A percentile compares a stretch with the other conserved stretches of the same genome.
Conservation (phyloP, 2,888 invertebrate species). For the Aphodius granarius region DNA sequence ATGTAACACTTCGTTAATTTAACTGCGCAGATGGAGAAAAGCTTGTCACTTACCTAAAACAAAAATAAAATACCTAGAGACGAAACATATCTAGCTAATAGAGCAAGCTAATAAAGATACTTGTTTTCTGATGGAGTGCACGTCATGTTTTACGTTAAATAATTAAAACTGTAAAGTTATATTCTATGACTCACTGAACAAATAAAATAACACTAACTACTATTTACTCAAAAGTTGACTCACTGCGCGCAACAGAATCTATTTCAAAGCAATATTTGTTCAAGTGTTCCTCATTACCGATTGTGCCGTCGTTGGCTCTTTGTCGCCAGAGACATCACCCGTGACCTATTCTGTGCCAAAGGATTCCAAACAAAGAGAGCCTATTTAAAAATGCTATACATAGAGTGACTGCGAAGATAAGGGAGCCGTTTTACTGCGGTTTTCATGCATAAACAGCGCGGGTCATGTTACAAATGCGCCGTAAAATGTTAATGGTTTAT, state of each 20-base stretch:
- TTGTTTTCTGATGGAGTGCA: too few species aligned
- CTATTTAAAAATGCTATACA: not conserved
- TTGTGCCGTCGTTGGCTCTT: not conserved
- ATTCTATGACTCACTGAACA: not conserved
- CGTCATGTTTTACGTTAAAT: too few species aligned
- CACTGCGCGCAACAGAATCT: not conserved
- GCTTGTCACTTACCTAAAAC: too few species aligned
- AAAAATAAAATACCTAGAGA: too few species aligned
- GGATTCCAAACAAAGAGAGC: not conserved
- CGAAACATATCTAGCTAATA: too few species aligned
- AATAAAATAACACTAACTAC: not conserved
- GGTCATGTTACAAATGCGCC: constrained; percentile 19
- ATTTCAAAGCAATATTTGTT: not conserved
- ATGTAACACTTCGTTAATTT: too few species aligned
- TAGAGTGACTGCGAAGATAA: constrained; percentile 3
- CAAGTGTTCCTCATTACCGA: not conserved
- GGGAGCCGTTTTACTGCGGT: constrained; percentile 12
- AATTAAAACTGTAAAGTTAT: too few species aligned
- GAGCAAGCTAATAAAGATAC: too few species aligned
- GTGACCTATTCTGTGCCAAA: not conserved
- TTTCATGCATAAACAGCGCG: constrained; percentile 19
- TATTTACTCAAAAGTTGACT: not conserved
- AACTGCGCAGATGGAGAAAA: too few species aligned
- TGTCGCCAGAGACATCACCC: not conserved
- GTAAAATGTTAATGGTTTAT: constrained; percentile 26